Evolutionary conservation across 2,113 vertebrate species (phyloP), one percentile per base, ranked within the genome.

Genomic region (Bambusicola thoracicus): DNA sequence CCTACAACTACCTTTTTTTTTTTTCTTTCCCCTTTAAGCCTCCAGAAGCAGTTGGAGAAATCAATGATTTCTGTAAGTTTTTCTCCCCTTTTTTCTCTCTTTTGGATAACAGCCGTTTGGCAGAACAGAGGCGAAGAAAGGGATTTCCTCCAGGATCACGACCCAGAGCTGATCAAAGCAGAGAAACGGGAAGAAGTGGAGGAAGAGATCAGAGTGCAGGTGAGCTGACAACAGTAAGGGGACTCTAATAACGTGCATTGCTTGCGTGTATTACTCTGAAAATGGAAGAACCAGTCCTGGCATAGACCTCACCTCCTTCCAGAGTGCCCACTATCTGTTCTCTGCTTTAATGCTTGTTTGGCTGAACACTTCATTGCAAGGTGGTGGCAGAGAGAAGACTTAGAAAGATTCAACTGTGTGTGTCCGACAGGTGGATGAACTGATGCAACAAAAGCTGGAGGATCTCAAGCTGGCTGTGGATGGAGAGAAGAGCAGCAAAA

Each of bases 181-280:
- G 97, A 97, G 89, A 98, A 98, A 32, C 95, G 98, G 65, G 91
- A 96, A 78, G 98, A 98, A 86, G 92, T 99, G 46, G 98, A 98
- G 93, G 80, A 95, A 3, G 98, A 99, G 96, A 97, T 99, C 93
- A 97, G 98, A 93, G 80, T 98, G 62, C 98, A 99, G 98, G 98
- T 98, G 94, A 41, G 83, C 56, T 88, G 9, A 44, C 38, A 78
- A 38, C 27, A 43, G 67, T 32, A 34, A 13, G 22, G 36, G 32
- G 77, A 72, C 85, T 36, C 32, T 69, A 51, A 22, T 49, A 55
- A 40, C 0, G 30, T 34, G 22, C 53, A 14, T 38, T 73, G 32
- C 80, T 91, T 82, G 61, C 6, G 25, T 59, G 5, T 25, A 30
- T 75, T 90, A 51, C 56, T 70, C 67, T 87, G 20, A 34, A 85